Percentiles rank a stretch among this genome's conserved stretches.
Evolutionary conservation across 2,888 invertebrate genomes (phyloP).

Genomic region (Ethmia dodecea): DNA sequence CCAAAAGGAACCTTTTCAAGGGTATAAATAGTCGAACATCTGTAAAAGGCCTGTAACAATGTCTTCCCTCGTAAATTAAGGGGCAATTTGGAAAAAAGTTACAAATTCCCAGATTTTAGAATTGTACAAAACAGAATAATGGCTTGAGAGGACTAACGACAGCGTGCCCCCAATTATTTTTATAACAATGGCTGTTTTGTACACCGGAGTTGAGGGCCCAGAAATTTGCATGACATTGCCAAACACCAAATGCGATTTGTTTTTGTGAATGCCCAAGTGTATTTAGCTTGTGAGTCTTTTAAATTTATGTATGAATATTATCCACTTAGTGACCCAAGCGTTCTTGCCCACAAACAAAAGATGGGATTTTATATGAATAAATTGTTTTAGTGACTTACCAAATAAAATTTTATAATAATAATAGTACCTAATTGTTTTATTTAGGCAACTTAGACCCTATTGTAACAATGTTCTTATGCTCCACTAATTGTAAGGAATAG

Average conservation of each 20-base stretch:
- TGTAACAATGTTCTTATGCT: too few relatives aligned
- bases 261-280: conserved; percentile 44
- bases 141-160: conserved; percentile 42
- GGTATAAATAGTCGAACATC: conserved; percentile 21
- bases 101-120: conserved; percentile 17
- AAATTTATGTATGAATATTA: conserved; percentile 45
- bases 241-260: conserved; percentile 53
- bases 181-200: conserved; percentile 61
- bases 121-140: conserved; percentile 31
- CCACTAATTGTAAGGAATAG: too few relatives aligned
- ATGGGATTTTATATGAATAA: background rate
- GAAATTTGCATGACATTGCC: conserved; percentile 65
- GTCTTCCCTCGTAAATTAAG: background rate
- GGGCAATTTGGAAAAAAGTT: conserved; percentile 17
- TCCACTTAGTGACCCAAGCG: conserved; percentile 23
- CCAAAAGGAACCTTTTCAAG: too few relatives aligned
- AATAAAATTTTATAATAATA: background rate
- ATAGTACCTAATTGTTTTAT: too few relatives aligned
- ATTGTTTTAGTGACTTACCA: background rate
- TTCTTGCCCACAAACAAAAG: conserved; percentile 23
- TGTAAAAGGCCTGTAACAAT: conserved; percentile 14
- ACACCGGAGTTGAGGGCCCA: conserved; percentile 39
- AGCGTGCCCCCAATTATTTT: conserved; percentile 63
- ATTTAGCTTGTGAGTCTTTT: conserved; percentile 31
- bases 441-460: too few relatives aligned